phyloP scores from a whole-genome alignment of 2,888 invertebrate species.

The Molorchus minor region DNA sequence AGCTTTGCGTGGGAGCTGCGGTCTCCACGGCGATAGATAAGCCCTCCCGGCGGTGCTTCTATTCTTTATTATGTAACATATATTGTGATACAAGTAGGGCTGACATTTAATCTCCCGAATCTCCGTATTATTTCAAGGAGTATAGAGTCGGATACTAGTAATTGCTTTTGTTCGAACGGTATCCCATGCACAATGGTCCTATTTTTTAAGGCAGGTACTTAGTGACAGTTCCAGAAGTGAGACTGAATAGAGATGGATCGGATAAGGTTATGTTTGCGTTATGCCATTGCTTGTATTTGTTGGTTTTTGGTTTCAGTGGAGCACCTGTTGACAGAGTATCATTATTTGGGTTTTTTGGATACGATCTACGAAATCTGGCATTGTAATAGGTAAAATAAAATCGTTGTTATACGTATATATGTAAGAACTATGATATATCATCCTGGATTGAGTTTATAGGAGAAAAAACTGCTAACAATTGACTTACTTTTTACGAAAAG shows the following conservation, averaged over 20 bases:
- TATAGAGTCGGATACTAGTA: slow-evolving; percentile 3
- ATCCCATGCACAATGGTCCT: slow-evolving; percentile 8
- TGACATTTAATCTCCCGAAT: slow-evolving; percentile 37
- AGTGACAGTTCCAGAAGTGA: slow-evolving; percentile 42
- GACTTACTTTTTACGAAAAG: too few relatives aligned
- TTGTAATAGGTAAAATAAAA: too few relatives aligned
- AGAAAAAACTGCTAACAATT: too few relatives aligned
- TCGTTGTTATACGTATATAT: too few relatives aligned
- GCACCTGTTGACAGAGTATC: slow-evolving; percentile 50
- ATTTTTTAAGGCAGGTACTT: slow-evolving; percentile 40
- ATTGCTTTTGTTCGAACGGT: slow-evolving; percentile 17
- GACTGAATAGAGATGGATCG: slow-evolving; percentile 36
- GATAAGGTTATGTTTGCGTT: slow-evolving; percentile 48
- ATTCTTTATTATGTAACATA: slow-evolving; percentile 45
- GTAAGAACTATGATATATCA: too few relatives aligned
- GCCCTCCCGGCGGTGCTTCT: slow-evolving; percentile 40
- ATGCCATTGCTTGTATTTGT: slow-evolving; percentile 37
- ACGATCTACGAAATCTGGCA: too few relatives aligned
- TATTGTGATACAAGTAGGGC: slow-evolving; percentile 46
- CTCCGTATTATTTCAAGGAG: slow-evolving; percentile 2
- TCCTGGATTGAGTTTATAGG: too few relatives aligned
- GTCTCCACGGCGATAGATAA: slow-evolving; percentile 49
- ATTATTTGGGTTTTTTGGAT: too few relatives aligned
- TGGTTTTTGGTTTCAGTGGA: slow-evolving; percentile 40
- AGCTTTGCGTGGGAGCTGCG: slow-evolving; percentile 51